Evolutionary conservation across 2,888 invertebrate species (phyloP), one percentile per base, ranked within the genome.

Genomic region (Tenthredo livida): DNA sequence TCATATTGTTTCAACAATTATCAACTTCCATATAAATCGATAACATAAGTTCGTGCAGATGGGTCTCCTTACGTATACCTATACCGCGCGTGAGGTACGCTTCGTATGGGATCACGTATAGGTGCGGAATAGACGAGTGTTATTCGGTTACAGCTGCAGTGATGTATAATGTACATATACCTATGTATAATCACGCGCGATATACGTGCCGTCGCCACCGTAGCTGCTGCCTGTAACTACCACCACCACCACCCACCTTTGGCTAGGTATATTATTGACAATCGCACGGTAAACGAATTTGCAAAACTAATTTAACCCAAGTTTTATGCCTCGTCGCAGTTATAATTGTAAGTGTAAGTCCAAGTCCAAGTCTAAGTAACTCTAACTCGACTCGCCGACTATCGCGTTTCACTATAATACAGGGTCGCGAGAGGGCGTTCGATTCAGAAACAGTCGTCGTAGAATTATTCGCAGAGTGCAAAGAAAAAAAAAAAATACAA

Each of bases 171-270:
- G 4, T 73, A 33, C 12, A 0, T 73, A 54, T 33, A 29, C 21
- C 43, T 61, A 21, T 80, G 80, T 80, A 80, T 37, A 80, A 80
- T 80, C 80, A 80, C 80, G 80, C 61, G 61, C 80, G 37, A 37
- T 21, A 80, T 58, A 80, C 80, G 80, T 80, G 80, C 58, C 80
- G 58, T 7, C 33, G 33, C 50, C n/a, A 17, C 29, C 78, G 25
- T 54, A 33, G 61, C 54, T n/a, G 15, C 9, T 33, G 67, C 7
- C 21, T 73, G 1, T 43, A 43, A 47, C 47, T 47, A 47, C 15
- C 47, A 12, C 12, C 10, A 15, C 73, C 25, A 40, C 43, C 80
- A 33, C 29, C 29, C 1, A 33, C 80, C 61, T 80, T 80, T 17
- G 15, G 25, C 58, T 29, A 17, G 15, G 15, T 47, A 43, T 43